These are phyloP conservation scores for Oncorhynchus mykiss DNA, from an alignment of 2,113 vertebrate genomes.

Conservation along the genomic window DNA sequence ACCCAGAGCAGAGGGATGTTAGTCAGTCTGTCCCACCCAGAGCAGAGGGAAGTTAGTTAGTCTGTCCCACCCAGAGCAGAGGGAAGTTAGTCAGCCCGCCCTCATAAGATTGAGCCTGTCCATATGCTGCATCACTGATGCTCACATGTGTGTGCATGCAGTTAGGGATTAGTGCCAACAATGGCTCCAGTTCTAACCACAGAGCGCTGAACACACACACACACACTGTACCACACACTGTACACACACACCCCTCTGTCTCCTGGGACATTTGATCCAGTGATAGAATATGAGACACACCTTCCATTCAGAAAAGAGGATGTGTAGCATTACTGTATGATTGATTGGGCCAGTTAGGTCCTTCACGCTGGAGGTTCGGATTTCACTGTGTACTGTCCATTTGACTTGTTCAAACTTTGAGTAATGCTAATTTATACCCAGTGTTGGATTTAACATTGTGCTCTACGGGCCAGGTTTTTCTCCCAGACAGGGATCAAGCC, in stretches of 20 bases:
- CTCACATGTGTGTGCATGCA: conserved; percentile 17
- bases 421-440: no score
- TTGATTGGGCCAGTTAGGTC: conserved; percentile 3
- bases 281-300: conserved; percentile 9
- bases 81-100: background rate
- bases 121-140: background rate
- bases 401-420: background rate
- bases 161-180: conserved; percentile 14
- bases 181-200: conserved; percentile 10
- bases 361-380: background rate
- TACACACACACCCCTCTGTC: conserved; percentile 13
- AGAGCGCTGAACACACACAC: conserved; percentile 4
- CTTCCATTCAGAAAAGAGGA: conserved; percentile 8
- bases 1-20: no score
- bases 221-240: no score
- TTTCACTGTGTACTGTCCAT: background rate
- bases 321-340: background rate
- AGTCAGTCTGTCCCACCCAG: no score
- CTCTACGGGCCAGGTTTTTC: no score
- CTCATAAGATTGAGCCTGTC: background rate
- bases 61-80: background rate
- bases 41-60: no score
- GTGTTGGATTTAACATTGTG: no score
- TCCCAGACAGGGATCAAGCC: no score
- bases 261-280: conserved; percentile 11